Base-by-base conservation (phyloP, 2,113 vertebrate species). In the Mus spicilegus region DNA sequence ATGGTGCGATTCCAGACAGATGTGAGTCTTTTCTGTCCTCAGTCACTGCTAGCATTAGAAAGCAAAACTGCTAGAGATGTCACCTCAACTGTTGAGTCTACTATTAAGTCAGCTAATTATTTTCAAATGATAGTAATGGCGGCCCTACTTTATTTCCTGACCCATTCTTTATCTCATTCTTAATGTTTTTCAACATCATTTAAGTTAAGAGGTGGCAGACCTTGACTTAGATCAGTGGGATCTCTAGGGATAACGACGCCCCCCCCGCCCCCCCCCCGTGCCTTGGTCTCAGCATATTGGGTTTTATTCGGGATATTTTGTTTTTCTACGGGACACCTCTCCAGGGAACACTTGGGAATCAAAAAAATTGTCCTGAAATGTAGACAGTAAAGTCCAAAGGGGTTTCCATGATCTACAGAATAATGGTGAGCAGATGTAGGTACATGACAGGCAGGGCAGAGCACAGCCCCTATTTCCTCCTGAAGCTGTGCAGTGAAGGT, bases 141-240 rank as follows among this genome's bases (percentile, higher is more conserved):
- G 90, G 56, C 93, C 94, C 95, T 80, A 92, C 91, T 96, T 96
- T 97, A 95, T 96, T 95, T 96, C 22, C 92, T 88, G 76, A 86
- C 63, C 88, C 94, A 93, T 90, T 97, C 77, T 98, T 97, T 97
- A 56, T 97, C 96, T 98, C 92, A 97, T 97, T 98, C 97, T 95
- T 95, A 96, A 96, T 72, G 94, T 72, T 24, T 72, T 93, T 93
- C 58, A 90, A 82, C 96, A 97, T 97, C 96, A 98, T 6, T 93
- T 95, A 97, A 33, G 91, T 61, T 95, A 92, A 94, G 92, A 97
- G 97, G 95, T 86, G 76, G 88, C 84, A 82, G 97, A 87, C 69
- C 81, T 96, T 75, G 94, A 95, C 89, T 78, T 42, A 96, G 95
- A 93, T 76, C 95, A 91, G 46, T 54, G 4, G 33, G 92, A 82